Conservation (phyloP, 2,797 vertebrate genomes). For the Tapera naevia region DNA sequence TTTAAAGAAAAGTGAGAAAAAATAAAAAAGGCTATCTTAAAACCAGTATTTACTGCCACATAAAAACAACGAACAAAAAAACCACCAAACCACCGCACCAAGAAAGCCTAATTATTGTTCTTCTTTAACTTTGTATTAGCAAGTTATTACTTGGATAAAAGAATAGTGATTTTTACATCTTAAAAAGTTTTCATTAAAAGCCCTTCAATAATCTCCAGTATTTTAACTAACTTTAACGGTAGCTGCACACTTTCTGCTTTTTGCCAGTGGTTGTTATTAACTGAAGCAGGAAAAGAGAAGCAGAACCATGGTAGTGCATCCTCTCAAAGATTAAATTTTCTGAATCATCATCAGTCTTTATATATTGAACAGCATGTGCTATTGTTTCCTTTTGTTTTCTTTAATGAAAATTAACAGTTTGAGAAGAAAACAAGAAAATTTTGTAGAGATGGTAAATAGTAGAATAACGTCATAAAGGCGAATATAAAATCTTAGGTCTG, state of each 20-base stretch:
- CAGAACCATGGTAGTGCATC: background rate
- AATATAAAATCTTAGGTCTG: background rate
- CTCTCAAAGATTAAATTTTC: background rate
- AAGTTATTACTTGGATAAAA: background rate
- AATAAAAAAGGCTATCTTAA: background rate
- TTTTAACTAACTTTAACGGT: background rate
- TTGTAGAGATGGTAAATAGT: background rate
- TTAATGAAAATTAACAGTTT: background rate
- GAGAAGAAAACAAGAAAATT: background rate
- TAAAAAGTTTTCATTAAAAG: background rate
- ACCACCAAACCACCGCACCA: background rate
- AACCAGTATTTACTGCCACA: background rate
- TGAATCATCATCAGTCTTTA: background rate
- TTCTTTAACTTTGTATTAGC: background rate
- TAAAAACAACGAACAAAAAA: background rate
- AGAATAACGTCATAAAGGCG: background rate
- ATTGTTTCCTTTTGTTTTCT: background rate
- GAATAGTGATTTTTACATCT: background rate
- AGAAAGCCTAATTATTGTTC: background rate
- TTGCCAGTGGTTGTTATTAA: background rate
- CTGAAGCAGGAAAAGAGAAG: background rate
- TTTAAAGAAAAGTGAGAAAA: background rate
- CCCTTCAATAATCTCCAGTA: background rate
- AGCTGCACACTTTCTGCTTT: background rate
- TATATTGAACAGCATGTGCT: accelerated